Evolutionary conservation across 1,140 invertebrate genomes (phyloP), one percentile per base, ranked within the genome.

Genomic region (Drosophila trapezifrons): DNA sequence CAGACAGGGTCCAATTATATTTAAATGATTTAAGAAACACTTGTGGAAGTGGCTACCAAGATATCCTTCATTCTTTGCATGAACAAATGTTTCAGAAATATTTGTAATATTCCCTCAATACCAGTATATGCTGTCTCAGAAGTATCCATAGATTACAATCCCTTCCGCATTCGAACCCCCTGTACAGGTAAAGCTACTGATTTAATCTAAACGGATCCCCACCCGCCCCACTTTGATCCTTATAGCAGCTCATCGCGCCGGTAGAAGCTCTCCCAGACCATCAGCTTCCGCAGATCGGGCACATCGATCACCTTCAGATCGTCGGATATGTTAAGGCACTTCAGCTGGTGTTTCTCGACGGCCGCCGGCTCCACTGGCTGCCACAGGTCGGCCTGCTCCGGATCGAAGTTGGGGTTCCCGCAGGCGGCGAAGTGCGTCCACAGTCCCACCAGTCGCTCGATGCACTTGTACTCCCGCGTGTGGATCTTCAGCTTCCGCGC

Each of bases 251-350:
- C 84, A 58, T 91, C 83, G 43, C 83, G 80, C 4, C 72, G 35
- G 43, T 79, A 92, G 58, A 92, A 91, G 32, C 91, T 85, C 67
- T 92, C 91, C 93, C 93, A 93, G 75, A 93, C 91, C 79, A 91
- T 72, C 64, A 93, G 69, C 60, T 93, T 91, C 15, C 92, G 89
- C 35, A 75, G 40, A 27, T 93, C 93, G 22, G 93, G 93, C 69
- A 93, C 92, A 52, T 92, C 89, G 49, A 91, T 91, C 20, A 90
- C 73, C 55, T 78, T 91, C 27, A 93, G 72, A 15, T 93, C 90
- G 60, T 92, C 85, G 46, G 90, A 90, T 67, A 93, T 93, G 77
- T 93, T 91, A 78, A 93, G 86, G 87, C 92, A 93, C 73, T 93
- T 89, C 7, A 93, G 74, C 73, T 90, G 77, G 49, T 76, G 79